A percentile compares a stretch with the other conserved stretches of the same genome.
phyloP scores from a whole-genome alignment of 2,113 vertebrate genomes.

The Xyliphius kryptos region DNA sequence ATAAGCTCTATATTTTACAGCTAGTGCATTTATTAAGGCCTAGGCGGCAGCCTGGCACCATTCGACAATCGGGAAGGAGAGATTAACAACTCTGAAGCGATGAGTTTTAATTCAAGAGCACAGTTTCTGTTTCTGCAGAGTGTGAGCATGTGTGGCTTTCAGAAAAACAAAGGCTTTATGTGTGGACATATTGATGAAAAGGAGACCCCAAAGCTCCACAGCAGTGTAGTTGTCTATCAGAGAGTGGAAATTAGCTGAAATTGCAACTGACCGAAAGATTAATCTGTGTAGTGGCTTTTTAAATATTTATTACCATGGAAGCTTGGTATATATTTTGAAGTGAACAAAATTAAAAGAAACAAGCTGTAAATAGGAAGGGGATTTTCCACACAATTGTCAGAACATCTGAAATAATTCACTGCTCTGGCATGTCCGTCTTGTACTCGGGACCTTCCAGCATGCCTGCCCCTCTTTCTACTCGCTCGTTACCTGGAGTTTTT shows the following conservation, averaged over 20 bases:
- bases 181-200: slow-evolving; percentile 10
- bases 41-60: slow-evolving; percentile 25
- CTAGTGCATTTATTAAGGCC: slow-evolving; percentile 37
- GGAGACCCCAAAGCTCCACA: slow-evolving; percentile 18
- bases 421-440: slow-evolving; percentile 35
- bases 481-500: slow-evolving; percentile 31
- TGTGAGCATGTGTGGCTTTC: slow-evolving; percentile 9
- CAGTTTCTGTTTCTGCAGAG: too few species aligned
- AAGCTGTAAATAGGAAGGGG: slow-evolving; percentile 2
- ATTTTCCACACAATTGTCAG: slow-evolving; percentile 37
- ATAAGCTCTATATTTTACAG: slow-evolving; percentile 39
- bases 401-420: slow-evolving; percentile 44
- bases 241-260: slow-evolving; percentile 20
- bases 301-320: too few species aligned
- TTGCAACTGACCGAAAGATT: too few species aligned
- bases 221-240: slow-evolving; percentile 38
- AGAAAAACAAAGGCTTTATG: neutral
- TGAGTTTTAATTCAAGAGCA: too few species aligned
- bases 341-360: slow-evolving; percentile 10
- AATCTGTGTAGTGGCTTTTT: too few species aligned
- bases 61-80: neutral
- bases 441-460: slow-evolving; percentile 25
- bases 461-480: slow-evolving; percentile 46
- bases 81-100: too few species aligned
- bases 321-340: too few species aligned